A percentile compares a stretch with the other conserved stretches of the same genome.
Evolutionary conservation across 2,113 vertebrate genomes (phyloP).

Genomic region (Cettia cetti): DNA sequence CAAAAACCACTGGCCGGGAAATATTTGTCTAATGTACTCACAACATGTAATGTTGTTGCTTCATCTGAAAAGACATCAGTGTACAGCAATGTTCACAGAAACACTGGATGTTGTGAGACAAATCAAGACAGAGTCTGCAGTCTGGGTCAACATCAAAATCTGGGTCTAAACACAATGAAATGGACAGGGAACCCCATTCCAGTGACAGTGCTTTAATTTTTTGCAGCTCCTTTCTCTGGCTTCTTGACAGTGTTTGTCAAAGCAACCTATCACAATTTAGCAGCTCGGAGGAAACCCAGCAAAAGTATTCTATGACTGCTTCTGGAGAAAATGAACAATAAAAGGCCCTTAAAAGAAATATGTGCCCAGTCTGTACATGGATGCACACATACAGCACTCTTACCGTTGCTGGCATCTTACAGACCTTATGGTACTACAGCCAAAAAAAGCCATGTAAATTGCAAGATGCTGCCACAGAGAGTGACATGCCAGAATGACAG

Average conservation of each 20-base stretch:
- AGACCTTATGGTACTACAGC: not conserved
- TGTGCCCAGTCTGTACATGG: no score
- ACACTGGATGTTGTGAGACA: not conserved
- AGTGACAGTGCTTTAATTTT: not conserved
- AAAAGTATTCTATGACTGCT: not conserved
- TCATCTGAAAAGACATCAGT: not conserved
- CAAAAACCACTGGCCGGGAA: not conserved
- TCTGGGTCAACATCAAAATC: not conserved
- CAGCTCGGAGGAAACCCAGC: not conserved
- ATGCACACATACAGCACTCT: not conserved
- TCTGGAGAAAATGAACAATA: not conserved
- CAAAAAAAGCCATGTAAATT: not conserved
- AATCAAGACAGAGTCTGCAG: not conserved
- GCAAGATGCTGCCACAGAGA: not conserved
- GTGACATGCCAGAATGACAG: not conserved
- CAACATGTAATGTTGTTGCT: not conserved
- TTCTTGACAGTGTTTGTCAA: not conserved
- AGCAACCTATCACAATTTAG: not conserved
- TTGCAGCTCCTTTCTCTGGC: not conserved
- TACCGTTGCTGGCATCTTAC: not conserved
- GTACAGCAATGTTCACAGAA: not conserved
- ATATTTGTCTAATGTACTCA: not conserved
- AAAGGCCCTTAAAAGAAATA: not conserved
- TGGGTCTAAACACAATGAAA: not conserved
- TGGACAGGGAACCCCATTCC: not conserved